A percentile compares a stretch with the other conserved stretches of the same genome.
phyloP scores from a whole-genome alignment of 1,140 invertebrate genomes.

The Aphelenchoides avenae region DNA sequence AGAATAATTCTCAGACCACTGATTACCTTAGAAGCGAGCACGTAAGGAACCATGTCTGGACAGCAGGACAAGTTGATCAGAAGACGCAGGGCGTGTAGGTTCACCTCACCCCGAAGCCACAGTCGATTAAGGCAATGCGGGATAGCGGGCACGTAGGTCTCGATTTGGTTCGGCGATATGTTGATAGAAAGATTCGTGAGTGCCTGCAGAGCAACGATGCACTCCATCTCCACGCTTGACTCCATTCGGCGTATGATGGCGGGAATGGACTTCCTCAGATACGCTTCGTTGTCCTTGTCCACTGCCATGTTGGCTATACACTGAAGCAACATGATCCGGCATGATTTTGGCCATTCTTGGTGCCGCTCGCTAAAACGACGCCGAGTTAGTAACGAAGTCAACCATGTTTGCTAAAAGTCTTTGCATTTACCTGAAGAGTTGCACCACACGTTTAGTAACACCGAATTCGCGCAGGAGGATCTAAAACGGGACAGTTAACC shows the following conservation, averaged over 20 bases:
- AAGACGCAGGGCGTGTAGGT: constrained; percentile 66
- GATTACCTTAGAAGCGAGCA: constrained; percentile 68
- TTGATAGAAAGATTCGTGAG: constrained; percentile 47
- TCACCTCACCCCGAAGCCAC: constrained; percentile 46
- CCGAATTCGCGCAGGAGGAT: constrained; percentile 35
- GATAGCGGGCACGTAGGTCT: constrained; percentile 38
- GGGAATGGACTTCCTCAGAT: constrained; percentile 27
- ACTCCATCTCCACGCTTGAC: constrained; percentile 43
- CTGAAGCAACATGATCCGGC: constrained; percentile 45
- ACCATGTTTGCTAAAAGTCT: too few relatives aligned
- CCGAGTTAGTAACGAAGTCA: too few relatives aligned
- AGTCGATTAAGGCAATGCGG: constrained; percentile 36
- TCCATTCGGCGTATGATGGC: constrained; percentile 28
- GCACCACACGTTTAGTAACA: constrained; percentile 38
- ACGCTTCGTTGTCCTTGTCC: constrained; percentile 38
- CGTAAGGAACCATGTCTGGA: constrained; percentile 66
- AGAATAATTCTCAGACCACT: too few relatives aligned
- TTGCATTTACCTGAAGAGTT: too few relatives aligned
- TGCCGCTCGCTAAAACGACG: constrained; percentile 17
- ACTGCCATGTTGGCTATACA: constrained; percentile 51
- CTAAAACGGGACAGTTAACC: too few relatives aligned
- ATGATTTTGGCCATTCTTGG: constrained; percentile 39
- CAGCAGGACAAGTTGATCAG: constrained; percentile 70
- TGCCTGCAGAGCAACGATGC: constrained; percentile 46
- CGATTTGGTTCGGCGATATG: constrained; percentile 32